A percentile compares a stretch with the other conserved stretches of the same genome.
phyloP scores from a whole-genome alignment of 2,113 vertebrate genomes.

The Trichomycterus rosablanca region DNA sequence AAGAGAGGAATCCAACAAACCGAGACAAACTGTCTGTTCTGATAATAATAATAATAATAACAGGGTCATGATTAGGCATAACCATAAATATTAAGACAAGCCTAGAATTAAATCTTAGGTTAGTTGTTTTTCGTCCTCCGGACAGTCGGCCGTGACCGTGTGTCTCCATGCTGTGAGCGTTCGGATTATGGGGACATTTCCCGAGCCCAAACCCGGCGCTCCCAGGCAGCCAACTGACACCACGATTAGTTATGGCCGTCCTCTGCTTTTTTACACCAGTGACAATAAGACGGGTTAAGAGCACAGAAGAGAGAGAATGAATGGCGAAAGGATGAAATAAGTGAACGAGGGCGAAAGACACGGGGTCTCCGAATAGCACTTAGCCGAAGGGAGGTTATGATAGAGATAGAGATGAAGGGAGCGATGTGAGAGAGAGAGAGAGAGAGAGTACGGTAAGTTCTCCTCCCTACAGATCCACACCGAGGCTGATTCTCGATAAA shows the following conservation, averaged over 20 bases:
- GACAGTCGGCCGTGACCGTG: constrained; percentile 32
- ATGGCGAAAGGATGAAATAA: constrained; percentile 29
- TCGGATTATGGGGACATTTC: constrained; percentile 59
- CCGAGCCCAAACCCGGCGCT: constrained; percentile 71
- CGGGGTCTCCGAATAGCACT: constrained; percentile 35
- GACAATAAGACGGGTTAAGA: constrained; percentile 60
- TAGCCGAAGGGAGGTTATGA: constrained; percentile 24
- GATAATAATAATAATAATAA: too few relatives aligned
- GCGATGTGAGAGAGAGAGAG: constrained; percentile 29
- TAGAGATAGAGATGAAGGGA: constrained; percentile 15
- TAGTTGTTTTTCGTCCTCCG: too few relatives aligned
- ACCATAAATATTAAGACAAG: too few relatives aligned
- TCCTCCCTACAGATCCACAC: constrained; percentile 69
- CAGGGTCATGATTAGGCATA: too few relatives aligned
- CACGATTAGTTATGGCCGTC: constrained; percentile 80
- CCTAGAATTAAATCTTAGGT: too few relatives aligned
- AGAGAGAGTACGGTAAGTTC: constrained; percentile 46
- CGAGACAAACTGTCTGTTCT: too few relatives aligned
- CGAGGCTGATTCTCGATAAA: constrained; percentile 74
- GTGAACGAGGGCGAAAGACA: constrained; percentile 27
- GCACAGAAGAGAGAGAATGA: constrained; percentile 42
- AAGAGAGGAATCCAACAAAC: too few relatives aligned
- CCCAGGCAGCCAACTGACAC: constrained; percentile 77
- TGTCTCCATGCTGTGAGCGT: constrained; percentile 8
- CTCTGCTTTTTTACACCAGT: constrained; percentile 60